These are phyloP conservation scores for Sturnus vulgaris DNA, from an alignment of 2,113 vertebrate genomes.

Conservation along the genomic window DNA sequence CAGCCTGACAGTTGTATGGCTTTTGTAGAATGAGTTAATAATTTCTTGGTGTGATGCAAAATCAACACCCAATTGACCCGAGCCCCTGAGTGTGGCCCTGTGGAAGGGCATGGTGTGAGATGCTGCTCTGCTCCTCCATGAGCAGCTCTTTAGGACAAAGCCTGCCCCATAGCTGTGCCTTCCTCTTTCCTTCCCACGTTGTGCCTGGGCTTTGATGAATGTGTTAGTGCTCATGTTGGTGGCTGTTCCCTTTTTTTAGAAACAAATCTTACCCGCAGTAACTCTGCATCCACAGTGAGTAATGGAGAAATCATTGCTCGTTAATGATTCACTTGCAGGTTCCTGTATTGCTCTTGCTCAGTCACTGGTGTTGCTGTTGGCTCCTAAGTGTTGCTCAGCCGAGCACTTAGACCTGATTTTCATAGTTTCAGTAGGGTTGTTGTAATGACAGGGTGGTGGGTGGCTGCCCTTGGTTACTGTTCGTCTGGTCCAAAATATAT, in stretches of 20 bases:
- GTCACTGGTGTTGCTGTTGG: background rate
- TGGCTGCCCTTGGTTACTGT: background rate
- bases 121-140: background rate
- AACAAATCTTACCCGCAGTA: background rate
- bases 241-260: constrained; percentile 43
- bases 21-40: constrained; percentile 23
- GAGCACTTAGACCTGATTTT: background rate
- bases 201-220: background rate
- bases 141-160: background rate
- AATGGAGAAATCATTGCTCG: constrained; percentile 45
- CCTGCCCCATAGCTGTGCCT: background rate
- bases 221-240: background rate
- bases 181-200: constrained; percentile 10
- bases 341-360: constrained; percentile 21
- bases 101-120: background rate
- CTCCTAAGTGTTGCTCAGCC: background rate
- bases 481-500: background rate
- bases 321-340: constrained; percentile 55
- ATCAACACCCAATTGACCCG: background rate
- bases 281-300: constrained; percentile 1
- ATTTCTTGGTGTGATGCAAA: background rate
- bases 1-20: background rate
- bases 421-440: background rate
- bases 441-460: background rate
- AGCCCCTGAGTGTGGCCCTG: background rate